These are phyloP conservation scores for Varanus komodoensis DNA, from an alignment of 2,113 vertebrate species.

Conservation along the genomic window DNA sequence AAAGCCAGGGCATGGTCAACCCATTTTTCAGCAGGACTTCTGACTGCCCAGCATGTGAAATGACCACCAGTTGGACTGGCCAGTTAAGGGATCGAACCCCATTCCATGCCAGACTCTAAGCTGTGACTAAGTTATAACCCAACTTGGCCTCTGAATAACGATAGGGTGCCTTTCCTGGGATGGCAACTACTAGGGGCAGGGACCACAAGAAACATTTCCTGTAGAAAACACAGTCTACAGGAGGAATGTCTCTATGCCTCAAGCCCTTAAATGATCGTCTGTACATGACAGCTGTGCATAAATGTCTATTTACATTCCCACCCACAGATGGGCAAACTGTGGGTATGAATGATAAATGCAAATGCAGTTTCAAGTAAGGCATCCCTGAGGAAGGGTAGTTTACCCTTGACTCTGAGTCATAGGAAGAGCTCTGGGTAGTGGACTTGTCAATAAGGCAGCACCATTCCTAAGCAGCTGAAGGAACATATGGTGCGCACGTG, in stretches of 20 bases:
- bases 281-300: background rate
- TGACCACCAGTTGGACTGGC: too few relatives aligned
- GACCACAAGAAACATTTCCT: background rate
- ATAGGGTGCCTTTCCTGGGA: too few relatives aligned
- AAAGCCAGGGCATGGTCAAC: too few relatives aligned
- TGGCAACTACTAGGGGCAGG: too few relatives aligned
- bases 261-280: background rate
- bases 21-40: too few relatives aligned
- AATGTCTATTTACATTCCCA: background rate
- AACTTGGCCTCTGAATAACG: too few relatives aligned
- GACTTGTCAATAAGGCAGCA: background rate
- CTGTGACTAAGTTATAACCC: too few relatives aligned
- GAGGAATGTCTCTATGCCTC: too few relatives aligned
- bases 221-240: too few relatives aligned
- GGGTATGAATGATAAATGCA: background rate
- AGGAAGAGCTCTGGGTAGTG: background rate
- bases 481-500: background rate
- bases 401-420: accelerated
- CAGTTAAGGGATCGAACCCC: too few relatives aligned
- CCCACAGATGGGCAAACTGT: background rate
- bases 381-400: accelerated
- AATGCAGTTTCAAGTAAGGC: background rate
- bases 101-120: too few relatives aligned
- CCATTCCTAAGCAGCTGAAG: background rate
- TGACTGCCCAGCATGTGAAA: too few relatives aligned